phyloP scores from a whole-genome alignment of 1,140 invertebrate genomes.

The Halyomorpha halys region DNA sequence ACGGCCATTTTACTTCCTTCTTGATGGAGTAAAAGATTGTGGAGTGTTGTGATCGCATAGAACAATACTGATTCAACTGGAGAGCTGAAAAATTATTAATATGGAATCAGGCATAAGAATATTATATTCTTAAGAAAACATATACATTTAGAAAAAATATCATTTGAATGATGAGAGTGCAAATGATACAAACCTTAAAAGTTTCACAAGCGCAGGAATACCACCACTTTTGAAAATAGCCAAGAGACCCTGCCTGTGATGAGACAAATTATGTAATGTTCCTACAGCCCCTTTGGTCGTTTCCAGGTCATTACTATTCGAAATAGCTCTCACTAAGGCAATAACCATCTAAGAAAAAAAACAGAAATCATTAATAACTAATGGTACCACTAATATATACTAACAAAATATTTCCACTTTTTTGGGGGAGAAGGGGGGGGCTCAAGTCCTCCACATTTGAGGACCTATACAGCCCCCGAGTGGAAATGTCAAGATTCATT shows the following conservation, averaged over 20 bases:
- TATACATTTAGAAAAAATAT: too few relatives aligned
- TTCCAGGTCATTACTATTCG: constrained; percentile 90
- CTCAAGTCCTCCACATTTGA: too few relatives aligned
- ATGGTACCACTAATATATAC: too few relatives aligned
- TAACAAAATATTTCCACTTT: too few relatives aligned
- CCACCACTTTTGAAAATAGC: constrained; percentile 98
- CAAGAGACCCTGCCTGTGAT: constrained; percentile 89
- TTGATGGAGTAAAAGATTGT: constrained; percentile 93
- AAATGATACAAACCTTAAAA: constrained; percentile 48
- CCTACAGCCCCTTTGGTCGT: constrained; percentile 92
- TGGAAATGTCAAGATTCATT: too few relatives aligned
- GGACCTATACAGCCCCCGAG: too few relatives aligned
- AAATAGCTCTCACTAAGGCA: constrained; percentile 86
- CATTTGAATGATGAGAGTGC: too few relatives aligned
- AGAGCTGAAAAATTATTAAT: constrained; percentile 45
- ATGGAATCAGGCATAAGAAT: background rate
- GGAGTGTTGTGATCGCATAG: constrained; percentile 96
- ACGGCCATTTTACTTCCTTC: constrained; percentile 98
- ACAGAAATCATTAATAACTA: too few relatives aligned
- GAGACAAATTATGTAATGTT: constrained; percentile 93
- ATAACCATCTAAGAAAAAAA: constrained; percentile 70
- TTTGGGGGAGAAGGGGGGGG: too few relatives aligned
- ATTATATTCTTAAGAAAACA: background rate
- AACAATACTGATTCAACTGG: constrained; percentile 94
- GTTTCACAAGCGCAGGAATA: constrained; percentile 91